These are phyloP conservation scores for Platichthys stellatus DNA, from an alignment of 2,113 vertebrate genomes.

Conservation along the genomic window DNA sequence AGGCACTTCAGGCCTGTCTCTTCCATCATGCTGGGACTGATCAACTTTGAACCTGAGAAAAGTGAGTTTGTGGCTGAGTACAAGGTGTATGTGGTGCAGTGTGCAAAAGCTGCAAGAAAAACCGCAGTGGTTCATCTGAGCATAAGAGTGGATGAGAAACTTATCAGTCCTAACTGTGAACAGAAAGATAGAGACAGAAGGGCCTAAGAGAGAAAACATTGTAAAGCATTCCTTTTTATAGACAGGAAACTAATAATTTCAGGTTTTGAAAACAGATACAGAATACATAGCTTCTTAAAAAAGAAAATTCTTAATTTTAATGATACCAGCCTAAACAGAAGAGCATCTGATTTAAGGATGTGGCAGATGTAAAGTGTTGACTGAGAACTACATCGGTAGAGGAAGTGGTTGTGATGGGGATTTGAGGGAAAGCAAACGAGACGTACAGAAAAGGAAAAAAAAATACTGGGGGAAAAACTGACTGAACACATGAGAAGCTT, in stretches of 20 bases:
- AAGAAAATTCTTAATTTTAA: background rate
- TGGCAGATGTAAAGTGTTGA: background rate
- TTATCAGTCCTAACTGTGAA: background rate
- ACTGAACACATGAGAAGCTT: no score
- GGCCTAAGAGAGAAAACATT: no score
- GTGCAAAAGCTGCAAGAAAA: constrained; percentile 41
- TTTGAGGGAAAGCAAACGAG: no score
- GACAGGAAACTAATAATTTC: no score
- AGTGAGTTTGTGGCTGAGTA: background rate
- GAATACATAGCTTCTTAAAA: background rate
- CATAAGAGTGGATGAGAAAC: background rate
- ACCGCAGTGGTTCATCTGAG: constrained; percentile 36
- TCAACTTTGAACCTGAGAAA: no score
- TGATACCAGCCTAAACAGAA: background rate
- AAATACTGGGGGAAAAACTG: no score
- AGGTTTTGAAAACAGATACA: no score
- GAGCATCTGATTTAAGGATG: background rate
- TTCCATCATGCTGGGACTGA: background rate
- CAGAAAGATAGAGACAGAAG: background rate
- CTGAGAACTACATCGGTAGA: no score
- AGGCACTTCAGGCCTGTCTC: background rate
- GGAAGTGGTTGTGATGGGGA: background rate
- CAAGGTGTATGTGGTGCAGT: background rate
- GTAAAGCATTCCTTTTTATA: no score
- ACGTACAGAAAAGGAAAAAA: background rate